Base-by-base conservation (phyloP, 1,140 invertebrate species). In the Prorops nasuta region DNA sequence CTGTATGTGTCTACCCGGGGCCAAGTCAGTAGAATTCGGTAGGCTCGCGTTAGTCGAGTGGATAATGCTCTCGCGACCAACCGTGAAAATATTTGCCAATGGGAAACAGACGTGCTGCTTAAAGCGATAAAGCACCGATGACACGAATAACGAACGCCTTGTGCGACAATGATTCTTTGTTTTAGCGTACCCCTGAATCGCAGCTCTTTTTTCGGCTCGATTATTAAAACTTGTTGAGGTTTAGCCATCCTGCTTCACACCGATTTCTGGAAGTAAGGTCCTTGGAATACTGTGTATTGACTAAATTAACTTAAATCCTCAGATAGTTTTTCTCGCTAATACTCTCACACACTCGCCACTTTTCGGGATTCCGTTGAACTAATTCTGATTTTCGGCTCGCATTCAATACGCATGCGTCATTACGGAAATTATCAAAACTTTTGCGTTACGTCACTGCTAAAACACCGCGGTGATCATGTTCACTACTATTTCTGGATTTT, bases 131-230 rank as follows among this genome's bases (percentile, higher is more conserved):
- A n/a, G n/a, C n/a, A n/a, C n/a, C n/a, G n/a, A n/a, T n/a, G n/a
- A n/a, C n/a, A n/a, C n/a, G n/a, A n/a, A n/a, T n/a, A n/a, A n/a
- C n/a, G n/a, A n/a, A n/a, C n/a, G n/a, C n/a, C n/a, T n/a, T 21
- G 42, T 17, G 15, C 22, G 15, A 45, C 34, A 16, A 52, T 41
- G 40, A 56, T 16, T 41, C 28, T 17, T 56, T 42, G 24, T 49
- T 56, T 44, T 17, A 51, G 40, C 70, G 67, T 79, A 89, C 87
- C 86, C 81, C 80, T 80, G 75, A 89, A 89, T 78, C 83, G 85
- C 41, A 89, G 78, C 72, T 89, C 86, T 69, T 81, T 81, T 74
- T 83, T 81, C 50, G 86, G 86, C 58, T 87, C 84, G 80, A 88
- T 87, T 66, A 80, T 79, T 70, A 89, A 81, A 63, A 87, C 79